A percentile compares a stretch with the other conserved stretches of the same genome.
Evolutionary conservation across 2,797 vertebrate genomes (phyloP).

Genomic region (Dipus sagitta): DNA sequence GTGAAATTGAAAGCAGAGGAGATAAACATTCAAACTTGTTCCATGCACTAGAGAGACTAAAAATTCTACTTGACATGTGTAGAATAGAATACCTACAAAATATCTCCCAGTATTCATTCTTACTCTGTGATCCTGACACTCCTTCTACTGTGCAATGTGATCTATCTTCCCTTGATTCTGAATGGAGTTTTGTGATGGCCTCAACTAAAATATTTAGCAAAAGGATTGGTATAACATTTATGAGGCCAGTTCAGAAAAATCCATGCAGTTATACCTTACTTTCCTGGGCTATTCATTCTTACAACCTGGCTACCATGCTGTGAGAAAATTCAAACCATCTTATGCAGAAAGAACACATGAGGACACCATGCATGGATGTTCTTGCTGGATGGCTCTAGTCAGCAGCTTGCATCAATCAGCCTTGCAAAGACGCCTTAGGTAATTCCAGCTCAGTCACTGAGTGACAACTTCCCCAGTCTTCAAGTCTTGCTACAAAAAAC

Average conservation of each 20-base stretch:
- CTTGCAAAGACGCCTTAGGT: not conserved
- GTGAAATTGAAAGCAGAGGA: slow-evolving; percentile 39
- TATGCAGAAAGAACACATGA: not conserved
- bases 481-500: not conserved
- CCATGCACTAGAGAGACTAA: not conserved
- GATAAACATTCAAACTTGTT: not conserved
- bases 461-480: not conserved
- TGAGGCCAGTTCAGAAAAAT: slow-evolving; percentile 38
- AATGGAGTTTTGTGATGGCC: not conserved
- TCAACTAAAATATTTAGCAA: not conserved
- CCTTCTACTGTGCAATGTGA: not conserved
- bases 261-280: not conserved
- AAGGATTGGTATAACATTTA: not conserved
- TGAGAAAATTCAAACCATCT: not conserved
- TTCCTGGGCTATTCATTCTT: not conserved
- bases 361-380: not conserved
- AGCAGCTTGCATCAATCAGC: not conserved
- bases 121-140: not conserved
- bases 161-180: not conserved
- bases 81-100: not conserved
- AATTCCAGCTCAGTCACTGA: not conserved
- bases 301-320: not conserved
- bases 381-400: not conserved
- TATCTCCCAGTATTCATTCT: not conserved
- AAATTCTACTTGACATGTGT: not conserved